These are phyloP conservation scores for Ailuropoda melanoleuca DNA, from an alignment of 2,113 vertebrate species.

Conservation along the genomic window DNA sequence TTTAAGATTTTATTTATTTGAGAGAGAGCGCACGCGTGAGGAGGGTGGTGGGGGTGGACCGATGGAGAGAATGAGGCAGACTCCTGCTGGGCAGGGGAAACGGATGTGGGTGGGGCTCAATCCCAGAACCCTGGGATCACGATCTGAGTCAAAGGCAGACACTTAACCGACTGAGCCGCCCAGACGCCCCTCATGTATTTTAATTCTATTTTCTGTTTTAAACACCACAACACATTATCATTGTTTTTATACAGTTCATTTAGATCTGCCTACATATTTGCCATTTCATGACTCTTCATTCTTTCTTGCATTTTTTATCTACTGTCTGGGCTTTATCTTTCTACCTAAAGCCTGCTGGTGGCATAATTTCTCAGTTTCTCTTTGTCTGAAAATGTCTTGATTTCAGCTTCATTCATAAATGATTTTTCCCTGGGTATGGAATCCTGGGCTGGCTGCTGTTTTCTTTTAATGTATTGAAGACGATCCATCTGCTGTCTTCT, in stretches of 20 bases:
- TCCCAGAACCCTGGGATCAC: not conserved
- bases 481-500: not conserved
- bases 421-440: not conserved
- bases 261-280: not conserved
- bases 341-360: not conserved
- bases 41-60: too few relatives aligned
- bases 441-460: not conserved
- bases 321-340: not conserved
- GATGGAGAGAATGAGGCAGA: too few relatives aligned
- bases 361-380: not conserved
- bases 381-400: not conserved
- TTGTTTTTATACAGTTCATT: not conserved
- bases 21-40: too few relatives aligned
- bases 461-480: not conserved
- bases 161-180: not conserved
- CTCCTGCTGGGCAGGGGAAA: too few relatives aligned
- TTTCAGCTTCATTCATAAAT: not conserved
- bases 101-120: not conserved
- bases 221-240: not conserved
- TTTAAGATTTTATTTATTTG: too few relatives aligned
- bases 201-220: not conserved
- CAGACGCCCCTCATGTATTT: not conserved
- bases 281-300: not conserved
- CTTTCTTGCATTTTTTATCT: not conserved
- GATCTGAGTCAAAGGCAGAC: not conserved